phyloP scores from a whole-genome alignment of 2,888 invertebrate genomes.

The Drosophila hawaiiensis region DNA sequence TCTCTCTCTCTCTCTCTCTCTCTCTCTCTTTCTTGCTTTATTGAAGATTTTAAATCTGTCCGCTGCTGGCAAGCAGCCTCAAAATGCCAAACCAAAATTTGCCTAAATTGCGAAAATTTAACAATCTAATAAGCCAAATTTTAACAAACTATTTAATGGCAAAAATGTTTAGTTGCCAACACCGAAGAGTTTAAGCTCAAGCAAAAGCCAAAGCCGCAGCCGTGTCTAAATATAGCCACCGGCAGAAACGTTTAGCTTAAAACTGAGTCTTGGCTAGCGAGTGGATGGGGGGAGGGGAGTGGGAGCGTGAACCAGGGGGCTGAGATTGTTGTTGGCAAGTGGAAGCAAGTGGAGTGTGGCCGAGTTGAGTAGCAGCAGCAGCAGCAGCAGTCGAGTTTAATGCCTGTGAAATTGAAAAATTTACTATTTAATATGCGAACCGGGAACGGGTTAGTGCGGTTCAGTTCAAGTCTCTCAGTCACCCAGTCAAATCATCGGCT shows the following conservation, averaged over 20 bases:
- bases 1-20: background rate
- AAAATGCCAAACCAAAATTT: slow-evolving; percentile 72
- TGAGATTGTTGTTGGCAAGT: slow-evolving; percentile 27
- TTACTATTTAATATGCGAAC: slow-evolving; percentile 80
- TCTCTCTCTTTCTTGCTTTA: background rate
- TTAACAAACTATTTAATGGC: slow-evolving; percentile 81
- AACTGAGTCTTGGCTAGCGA: slow-evolving; percentile 31
- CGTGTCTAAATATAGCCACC: slow-evolving; percentile 69
- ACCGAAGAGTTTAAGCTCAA: slow-evolving; percentile 27
- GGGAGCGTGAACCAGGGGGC: background rate
- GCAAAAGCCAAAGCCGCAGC: slow-evolving; percentile 36
- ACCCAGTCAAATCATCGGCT: slow-evolving; percentile 48
- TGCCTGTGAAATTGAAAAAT: slow-evolving; percentile 82
- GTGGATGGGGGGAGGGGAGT: background rate
- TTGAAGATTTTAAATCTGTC: slow-evolving; percentile 2
- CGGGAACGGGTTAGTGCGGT: slow-evolving; percentile 53
- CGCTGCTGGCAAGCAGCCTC: slow-evolving; percentile 23
- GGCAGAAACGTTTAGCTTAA: slow-evolving; percentile 75
- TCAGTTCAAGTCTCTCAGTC: slow-evolving; percentile 25
- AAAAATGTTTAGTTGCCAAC: slow-evolving; percentile 62
- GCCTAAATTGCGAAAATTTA: slow-evolving; percentile 79
- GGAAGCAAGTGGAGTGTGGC: slow-evolving; percentile 53
- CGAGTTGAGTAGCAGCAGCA: slow-evolving; percentile 48
- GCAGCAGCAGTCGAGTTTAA: slow-evolving; percentile 74
- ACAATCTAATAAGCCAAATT: slow-evolving; percentile 80